phyloP scores from a whole-genome alignment of 1,140 invertebrate species.

The Heliothis virescens region DNA sequence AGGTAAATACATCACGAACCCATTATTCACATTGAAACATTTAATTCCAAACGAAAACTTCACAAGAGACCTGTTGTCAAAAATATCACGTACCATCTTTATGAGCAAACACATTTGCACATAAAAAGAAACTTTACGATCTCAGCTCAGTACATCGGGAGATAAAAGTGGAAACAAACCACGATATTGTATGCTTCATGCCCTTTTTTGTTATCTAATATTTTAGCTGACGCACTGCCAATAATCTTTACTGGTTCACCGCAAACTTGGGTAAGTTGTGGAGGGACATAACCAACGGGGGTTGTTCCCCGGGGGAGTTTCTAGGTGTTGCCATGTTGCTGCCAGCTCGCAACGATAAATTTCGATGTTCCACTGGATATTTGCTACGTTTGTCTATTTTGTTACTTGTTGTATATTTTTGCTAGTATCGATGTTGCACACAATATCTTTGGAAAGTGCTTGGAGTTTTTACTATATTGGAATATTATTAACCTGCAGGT shows the following conservation, averaged over 20 bases:
- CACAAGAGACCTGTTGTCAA: slow-evolving; percentile 64
- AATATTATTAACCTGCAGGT: too few species aligned
- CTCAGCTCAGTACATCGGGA: slow-evolving; percentile 38
- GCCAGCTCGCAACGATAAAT: background rate
- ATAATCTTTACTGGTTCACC: slow-evolving; percentile 44
- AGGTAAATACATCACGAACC: background rate
- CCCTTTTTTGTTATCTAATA: slow-evolving; percentile 58
- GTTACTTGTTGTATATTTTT: too few species aligned
- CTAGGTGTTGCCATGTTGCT: background rate
- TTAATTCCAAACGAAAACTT: slow-evolving; percentile 63
- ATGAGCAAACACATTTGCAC: slow-evolving; percentile 65
- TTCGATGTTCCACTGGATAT: too few species aligned
- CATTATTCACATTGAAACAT: slow-evolving; percentile 53
- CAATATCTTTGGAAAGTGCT: too few species aligned
- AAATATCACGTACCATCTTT: slow-evolving; percentile 75
- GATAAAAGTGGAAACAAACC: slow-evolving; percentile 63
- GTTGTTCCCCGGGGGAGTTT: background rate
- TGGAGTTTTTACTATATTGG: too few species aligned
- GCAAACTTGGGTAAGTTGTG: slow-evolving; percentile 12
- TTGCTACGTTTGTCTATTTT: too few species aligned
- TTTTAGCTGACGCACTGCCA: slow-evolving; percentile 50
- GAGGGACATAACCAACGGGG: slow-evolving; percentile 2
- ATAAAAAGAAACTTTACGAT: slow-evolving; percentile 72
- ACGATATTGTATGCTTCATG: slow-evolving; percentile 61
- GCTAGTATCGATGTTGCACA: too few species aligned